Base-by-base conservation (phyloP, 2,797 vertebrate genomes). In the Periparus ater region DNA sequence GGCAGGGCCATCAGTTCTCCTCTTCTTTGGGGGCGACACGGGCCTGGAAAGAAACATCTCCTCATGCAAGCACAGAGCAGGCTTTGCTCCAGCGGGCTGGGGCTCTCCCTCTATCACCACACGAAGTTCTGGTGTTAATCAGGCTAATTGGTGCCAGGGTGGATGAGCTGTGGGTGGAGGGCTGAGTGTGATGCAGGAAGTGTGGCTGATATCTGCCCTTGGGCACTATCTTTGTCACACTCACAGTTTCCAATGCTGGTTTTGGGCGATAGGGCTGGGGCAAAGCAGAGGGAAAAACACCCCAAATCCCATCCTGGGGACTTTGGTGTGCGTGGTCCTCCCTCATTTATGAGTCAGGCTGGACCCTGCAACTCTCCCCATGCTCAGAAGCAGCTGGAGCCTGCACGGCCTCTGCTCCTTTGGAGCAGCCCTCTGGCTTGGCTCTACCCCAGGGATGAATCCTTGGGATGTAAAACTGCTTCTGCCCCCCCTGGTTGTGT, bases 231-330 rank as follows among this genome's bases (percentile, higher is more conserved):
- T 85, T 18, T 44, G 60, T 71, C 75, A 8, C 17, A 7, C 91
- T 85, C 92, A 79, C 11, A 57, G 50, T 95, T 96, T 96, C 93
- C 95, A 66, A 32, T 38, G 54, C 2, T 78, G 70, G 48, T 11
- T 77, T 53, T 3, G 57, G 32, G 42, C 0, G 65, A 94, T 78
- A 83, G 75, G 42, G 48, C 26, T 1, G 5, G 67, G 68, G 55
- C 19, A 60, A 78, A 19, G 14, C 36, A 44, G 42, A 44, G 74
- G 45, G 40, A 44, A 93, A 93, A 80, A 40, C 9, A 38, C 65
- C 85, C 80, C 51, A 29, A 9, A 45, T 87, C 57, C 44, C 60
- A 79, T 6, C 36, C 50, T 9, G 27, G 50, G 38, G 32, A 19
- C 17, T 86, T 51, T 67, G 71, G 18, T 66, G 53, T 36, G 55